Base-by-base conservation (phyloP, 2,113 vertebrate species). In the Bos taurus region DNA sequence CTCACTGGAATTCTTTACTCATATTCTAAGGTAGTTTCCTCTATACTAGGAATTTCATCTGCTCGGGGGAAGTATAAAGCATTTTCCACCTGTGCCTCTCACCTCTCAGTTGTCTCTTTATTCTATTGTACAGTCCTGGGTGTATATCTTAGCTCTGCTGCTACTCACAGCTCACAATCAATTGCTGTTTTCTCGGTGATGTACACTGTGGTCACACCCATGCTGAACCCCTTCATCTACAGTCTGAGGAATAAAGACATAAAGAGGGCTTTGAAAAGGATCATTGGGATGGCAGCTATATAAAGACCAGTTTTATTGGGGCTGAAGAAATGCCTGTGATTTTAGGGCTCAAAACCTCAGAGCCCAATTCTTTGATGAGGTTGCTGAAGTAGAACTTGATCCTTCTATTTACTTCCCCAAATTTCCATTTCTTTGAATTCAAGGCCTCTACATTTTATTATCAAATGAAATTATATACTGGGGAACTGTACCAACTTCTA, bases 221-320 rank as follows among this genome's bases (percentile, higher is more conserved):
- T 88, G 84, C 43, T 94, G 46, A 94, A 94, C 33, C 71, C 84
- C 26, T 82, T 95, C 36, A 95, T 95, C 30, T 97, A 95, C n/a
- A 93, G 85, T 1, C 56, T 97, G 12, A 64, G 90, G 14, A 97
- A 95, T 26, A 97, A 85, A 9, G 89, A 92, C n/a, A 91, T 97
- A 28, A 95, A 95, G 23, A 19, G 25, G 43, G 77, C 64, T 28
- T n/a, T 95, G 56, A 50, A 8, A 33, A 62, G 17, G 12, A 33
- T 48, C 11, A 11, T 21, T 48, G 17, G n/a, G 21, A 23, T 14
- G 36, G 7, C 36, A 40, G 9, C 2, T 74, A 23, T 62, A 90
- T 59, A 81, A 52, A 4, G 10, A 28, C 9, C 33, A 50, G 14
- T 48, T 26, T 1, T 5, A 26, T 4, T 10, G 19, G 59, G 26